Conservation (phyloP, 2,113 vertebrate genomes). For the Rostratula benghalensis region DNA sequence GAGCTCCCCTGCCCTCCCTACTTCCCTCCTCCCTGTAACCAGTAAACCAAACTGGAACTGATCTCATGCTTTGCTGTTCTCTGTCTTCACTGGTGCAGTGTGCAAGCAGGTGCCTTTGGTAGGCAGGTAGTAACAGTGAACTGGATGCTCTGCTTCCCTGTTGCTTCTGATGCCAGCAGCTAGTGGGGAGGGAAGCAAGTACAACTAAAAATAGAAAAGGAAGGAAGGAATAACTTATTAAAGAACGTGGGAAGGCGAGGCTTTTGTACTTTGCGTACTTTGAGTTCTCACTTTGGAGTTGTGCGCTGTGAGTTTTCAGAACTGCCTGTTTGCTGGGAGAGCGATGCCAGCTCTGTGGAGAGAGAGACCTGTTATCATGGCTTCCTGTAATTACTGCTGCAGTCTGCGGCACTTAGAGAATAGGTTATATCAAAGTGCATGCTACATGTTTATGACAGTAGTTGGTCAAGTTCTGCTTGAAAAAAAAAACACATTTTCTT, state of each 20-base stretch:
- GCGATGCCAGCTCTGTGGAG: constrained; percentile 49
- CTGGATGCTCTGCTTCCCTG: neutral
- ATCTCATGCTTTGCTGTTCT: neutral
- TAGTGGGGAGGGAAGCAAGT: constrained; percentile 20
- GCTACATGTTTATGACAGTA: constrained; percentile 69
- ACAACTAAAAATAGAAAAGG: constrained; percentile 43
- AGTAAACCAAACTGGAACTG: neutral
- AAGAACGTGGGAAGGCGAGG: constrained; percentile 11
- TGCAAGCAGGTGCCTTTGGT: accelerated
- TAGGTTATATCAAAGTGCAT: constrained; percentile 66
- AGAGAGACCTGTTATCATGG: constrained; percentile 66
- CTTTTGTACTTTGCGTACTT: constrained; percentile 23
- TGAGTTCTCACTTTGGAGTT: neutral
- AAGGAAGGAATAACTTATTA: constrained; percentile 48
- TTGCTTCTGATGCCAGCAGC: constrained; percentile 21
- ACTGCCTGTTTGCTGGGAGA: constrained; percentile 36
- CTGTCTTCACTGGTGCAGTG: neutral
- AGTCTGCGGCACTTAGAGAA: constrained; percentile 70
- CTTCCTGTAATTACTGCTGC: constrained; percentile 76
- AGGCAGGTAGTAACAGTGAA: neutral
- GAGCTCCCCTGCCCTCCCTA: neutral
- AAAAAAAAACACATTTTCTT: constrained; percentile 70
- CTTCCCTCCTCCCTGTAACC: neutral
- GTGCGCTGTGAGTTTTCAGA: constrained; percentile 26
- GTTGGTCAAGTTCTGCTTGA: constrained; percentile 70